phyloP scores from a whole-genome alignment of 1,140 invertebrate genomes.

The Hetaerina americana region DNA sequence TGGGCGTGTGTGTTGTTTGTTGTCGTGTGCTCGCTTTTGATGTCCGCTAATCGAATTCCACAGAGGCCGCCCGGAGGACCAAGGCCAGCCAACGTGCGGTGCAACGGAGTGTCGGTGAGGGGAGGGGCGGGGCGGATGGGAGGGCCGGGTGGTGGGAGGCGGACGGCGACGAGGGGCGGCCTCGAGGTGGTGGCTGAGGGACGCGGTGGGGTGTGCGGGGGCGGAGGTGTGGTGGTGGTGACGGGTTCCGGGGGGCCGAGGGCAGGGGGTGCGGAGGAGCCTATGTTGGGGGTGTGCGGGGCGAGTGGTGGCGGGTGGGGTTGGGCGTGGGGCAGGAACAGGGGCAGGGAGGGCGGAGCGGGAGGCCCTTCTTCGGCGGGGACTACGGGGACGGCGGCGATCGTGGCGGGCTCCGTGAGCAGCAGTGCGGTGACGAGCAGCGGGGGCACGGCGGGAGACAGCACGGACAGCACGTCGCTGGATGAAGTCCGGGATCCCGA shows the following conservation, averaged over 20 bases:
- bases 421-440: neutral
- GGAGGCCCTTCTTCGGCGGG: too few species aligned
- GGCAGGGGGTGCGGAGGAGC: neutral
- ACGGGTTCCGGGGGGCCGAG: neutral
- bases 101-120: neutral
- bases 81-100: neutral
- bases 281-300: neutral
- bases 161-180: neutral
- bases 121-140: neutral
- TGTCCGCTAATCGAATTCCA: neutral
- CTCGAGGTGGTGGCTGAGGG: neutral
- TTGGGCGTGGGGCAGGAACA: neutral
- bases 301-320: neutral
- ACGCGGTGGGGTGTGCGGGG: neutral
- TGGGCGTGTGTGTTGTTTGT: too few species aligned
- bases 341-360: neutral
- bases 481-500: neutral
- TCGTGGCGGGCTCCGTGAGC: neutral
- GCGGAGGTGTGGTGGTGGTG: neutral
- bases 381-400: neutral
- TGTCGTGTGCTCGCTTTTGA: neutral
- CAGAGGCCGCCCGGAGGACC: neutral
- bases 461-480: neutral
- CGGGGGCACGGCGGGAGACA: neutral
- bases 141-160: neutral